Evolutionary conservation across 2,113 vertebrate genomes (phyloP), one percentile per base, ranked within the genome.

Genomic region (Halichoeres trimaculatus): DNA sequence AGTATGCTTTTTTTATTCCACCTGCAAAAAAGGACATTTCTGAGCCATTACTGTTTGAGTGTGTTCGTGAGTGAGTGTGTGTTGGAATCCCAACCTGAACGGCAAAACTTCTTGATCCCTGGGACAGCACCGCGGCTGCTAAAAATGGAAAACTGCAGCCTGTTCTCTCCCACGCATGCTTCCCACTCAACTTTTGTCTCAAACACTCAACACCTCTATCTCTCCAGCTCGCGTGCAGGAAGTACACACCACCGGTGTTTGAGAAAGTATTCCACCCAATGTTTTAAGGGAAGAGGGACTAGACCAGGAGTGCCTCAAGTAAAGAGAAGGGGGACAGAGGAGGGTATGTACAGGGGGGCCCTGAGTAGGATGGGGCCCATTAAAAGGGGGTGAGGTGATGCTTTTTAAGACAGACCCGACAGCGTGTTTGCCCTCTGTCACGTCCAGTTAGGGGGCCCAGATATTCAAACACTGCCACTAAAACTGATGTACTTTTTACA

Each of bases 171-270:
- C 88, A 87, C 85, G 80, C 85, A 82, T 55, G 85, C 87, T 88
- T 90, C 91, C 92, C 85, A 88, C 92, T 90, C 87, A 78, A 81
- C 83, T 89, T 88, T 89, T 85, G 87, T 92, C 85, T 89, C 68
- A 5, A 89, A 83, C 86, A 81, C 80, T 84, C 85, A 75, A 60
- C 73, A 71, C 84, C 72, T 88, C 83, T 60, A 60, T 80, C 75
- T 78, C 72, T 65, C 38, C 34, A 12, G 63, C 83, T 87, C 54
- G 23, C 69, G 55, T 83, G 81, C 83, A 88, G 88, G 88, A 92
- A 87, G 87, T 86, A 88, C 88, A 89, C 85, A 86, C 38, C 72
- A 67, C 54, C 36, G 10, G 68, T 26, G 56, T 50, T 70, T 19
- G 13, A 63, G 66, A 24, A 40, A 63, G 38, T 51, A 62, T 72